Evolutionary conservation across 2,888 invertebrate genomes (phyloP), one percentile per base, ranked within the genome.

Genomic region (Onthophagus sagittarius): DNA sequence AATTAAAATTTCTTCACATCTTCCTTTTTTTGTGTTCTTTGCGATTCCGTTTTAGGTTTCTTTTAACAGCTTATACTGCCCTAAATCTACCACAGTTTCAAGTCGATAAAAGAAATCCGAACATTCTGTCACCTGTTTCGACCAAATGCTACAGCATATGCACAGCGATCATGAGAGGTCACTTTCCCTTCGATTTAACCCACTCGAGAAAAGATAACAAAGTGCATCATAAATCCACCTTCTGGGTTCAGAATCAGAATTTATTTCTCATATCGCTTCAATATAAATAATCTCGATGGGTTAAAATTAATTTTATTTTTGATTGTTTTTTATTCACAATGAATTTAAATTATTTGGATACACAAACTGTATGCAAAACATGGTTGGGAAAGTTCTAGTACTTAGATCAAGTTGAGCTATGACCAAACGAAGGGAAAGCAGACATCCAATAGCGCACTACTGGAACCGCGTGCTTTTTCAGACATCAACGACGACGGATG

Each of bases 361-460:
- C 11, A 53, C 7, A 53, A 53, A 7, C 7, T 53, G 11, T 53
- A 53, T 53, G 39, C 39, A 53, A 53, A 53, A 23, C 23, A 23
- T 23, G 9, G 39, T 53, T 53, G 7, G 39, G 39, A 53, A 53
- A 53, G 39, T 53, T 53, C 39, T 11, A 9, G 39, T 53, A 53
- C 39, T 53, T 53, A 53, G 39, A 53, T 9, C 39, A 11, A 53
- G 39, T 53, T 53, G 39, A 53, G 39, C 39, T 53, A 53, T 53
- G 72, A 71, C 78, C 79, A 81, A 79, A 80, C 79, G 79, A 79
- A 79, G 80, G 81, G 81, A 81, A 81, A 81, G 80, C 78, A 75
- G 72, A 73, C 32, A 72, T 62, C 23, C 70, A 6, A 63, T 63
- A 63, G 63, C 63, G 63, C 39, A 53, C 15, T 62, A 13, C 62